Conservation (phyloP, 2,113 vertebrate genomes). For the Rhombomys opimus region DNA sequence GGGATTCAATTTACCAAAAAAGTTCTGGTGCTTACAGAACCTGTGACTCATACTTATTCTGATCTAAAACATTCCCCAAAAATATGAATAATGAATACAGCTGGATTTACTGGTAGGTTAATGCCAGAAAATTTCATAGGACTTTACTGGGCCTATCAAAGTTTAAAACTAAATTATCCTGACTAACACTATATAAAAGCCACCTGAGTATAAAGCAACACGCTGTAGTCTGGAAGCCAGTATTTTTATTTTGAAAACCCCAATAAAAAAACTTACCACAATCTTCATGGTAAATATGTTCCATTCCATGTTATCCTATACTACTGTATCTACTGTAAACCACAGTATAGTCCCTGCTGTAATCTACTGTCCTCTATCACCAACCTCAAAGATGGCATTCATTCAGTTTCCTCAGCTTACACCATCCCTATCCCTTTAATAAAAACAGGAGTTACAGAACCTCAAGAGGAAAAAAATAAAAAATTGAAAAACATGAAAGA, state of each 20-base stretch:
- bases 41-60: slow-evolving; percentile 13
- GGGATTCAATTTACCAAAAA: neutral
- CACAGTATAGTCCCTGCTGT: neutral
- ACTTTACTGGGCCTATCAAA: slow-evolving; percentile 14
- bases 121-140: neutral
- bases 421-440: neutral
- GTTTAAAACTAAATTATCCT: slow-evolving; percentile 23
- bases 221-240: neutral
- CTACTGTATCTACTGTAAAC: neutral
- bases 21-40: slow-evolving; percentile 37
- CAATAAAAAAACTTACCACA: neutral
- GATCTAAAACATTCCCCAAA: slow-evolving; percentile 31
- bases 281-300: neutral
- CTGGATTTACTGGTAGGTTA: slow-evolving; percentile 22
- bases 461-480: neutral
- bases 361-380: neutral
- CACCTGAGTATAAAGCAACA: neutral
- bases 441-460: neutral
- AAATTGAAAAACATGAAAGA: neutral
- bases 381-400: slow-evolving; percentile 36
- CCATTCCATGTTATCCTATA: neutral
- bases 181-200: slow-evolving; percentile 37
- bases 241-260: slow-evolving; percentile 35
- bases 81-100: neutral
- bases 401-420: neutral